Base-by-base conservation (phyloP, 2,797 vertebrate genomes). In the Varecia variegata region DNA sequence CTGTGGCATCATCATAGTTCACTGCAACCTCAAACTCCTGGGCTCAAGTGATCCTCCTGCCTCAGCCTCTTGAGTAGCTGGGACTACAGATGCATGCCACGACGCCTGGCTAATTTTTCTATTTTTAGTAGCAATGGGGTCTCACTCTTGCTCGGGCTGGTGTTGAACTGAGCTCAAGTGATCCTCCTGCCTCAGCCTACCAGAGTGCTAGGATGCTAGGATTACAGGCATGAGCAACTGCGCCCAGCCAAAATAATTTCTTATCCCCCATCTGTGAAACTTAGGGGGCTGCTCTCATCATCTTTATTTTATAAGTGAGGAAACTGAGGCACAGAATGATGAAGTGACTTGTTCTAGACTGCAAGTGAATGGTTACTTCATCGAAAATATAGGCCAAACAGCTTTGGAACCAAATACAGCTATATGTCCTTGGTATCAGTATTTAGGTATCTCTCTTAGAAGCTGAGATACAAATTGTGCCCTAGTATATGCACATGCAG, bases 361-460 rank as follows among this genome's bases (percentile, higher is more conserved):
- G 60, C 67, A 93, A 95, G 45, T 88, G 68, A 89, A 71, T 40
- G 23, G 54, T 81, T 92, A 62, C 86, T 79, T 92, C 91, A 96
- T 95, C 81, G 38, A 89, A 89, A 83, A 95, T 65, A 84, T 8
- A 95, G 35, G 65, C 32, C 76, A 65, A 83, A 83, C 70, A 79
- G 52, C 93, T 96, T 94, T 92, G 76, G 84, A 96, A 90, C 38
- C 73, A 71, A 80, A 93, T 76, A 70, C n/a, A 81, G 87, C 32
- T 70, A 30, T 54, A 47, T 93, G 40, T 94, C 74, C 90, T 82
- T 32, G 76, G 50, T 89, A 38, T 45, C 43, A 73, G 73, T n/a
- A 81, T 85, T 96, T 71, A 67, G 60, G 32, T 45, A 14, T 68
- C 32, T 96, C 30, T 95, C 71, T 85, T 50, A 73, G 88, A 83